phyloP scores from a whole-genome alignment of 2,113 vertebrate genomes.

The Canis aureus region DNA sequence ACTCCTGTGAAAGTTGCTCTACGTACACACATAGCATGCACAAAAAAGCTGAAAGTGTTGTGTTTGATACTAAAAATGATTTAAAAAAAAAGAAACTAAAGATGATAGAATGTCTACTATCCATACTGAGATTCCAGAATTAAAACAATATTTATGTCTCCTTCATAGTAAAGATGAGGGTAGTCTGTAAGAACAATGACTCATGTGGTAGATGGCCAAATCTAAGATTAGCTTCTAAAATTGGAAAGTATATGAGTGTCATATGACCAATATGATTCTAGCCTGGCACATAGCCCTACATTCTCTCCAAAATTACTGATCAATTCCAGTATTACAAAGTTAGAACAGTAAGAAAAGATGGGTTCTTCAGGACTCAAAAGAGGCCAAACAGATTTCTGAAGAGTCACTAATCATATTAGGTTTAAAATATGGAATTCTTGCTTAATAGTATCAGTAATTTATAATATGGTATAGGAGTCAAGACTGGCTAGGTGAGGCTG shows the following conservation, averaged over 20 bases:
- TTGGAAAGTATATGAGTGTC: background rate
- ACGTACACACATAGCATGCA: background rate
- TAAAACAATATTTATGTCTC: background rate
- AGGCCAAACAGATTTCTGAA: background rate
- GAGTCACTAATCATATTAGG: background rate
- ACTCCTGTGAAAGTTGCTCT: background rate
- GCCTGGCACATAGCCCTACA: background rate
- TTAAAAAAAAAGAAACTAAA: background rate
- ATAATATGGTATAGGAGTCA: background rate
- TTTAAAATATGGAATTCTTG: background rate
- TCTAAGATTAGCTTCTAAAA: background rate
- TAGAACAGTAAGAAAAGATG: background rate
- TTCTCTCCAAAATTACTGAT: background rate
- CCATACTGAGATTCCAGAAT: background rate
- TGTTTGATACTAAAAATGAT: background rate
- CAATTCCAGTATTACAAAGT: background rate
- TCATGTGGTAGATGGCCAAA: background rate
- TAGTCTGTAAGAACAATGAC: background rate
- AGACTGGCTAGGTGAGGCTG: background rate
- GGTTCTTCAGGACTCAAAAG: background rate
- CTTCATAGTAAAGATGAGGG: background rate
- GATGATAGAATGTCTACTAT: background rate
- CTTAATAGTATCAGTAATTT: background rate
- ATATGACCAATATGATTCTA: background rate
- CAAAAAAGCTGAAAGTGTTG: background rate